These are phyloP conservation scores for Lordiphosa clarofinis DNA, from an alignment of 1,140 invertebrate genomes.

Conservation along the genomic window DNA sequence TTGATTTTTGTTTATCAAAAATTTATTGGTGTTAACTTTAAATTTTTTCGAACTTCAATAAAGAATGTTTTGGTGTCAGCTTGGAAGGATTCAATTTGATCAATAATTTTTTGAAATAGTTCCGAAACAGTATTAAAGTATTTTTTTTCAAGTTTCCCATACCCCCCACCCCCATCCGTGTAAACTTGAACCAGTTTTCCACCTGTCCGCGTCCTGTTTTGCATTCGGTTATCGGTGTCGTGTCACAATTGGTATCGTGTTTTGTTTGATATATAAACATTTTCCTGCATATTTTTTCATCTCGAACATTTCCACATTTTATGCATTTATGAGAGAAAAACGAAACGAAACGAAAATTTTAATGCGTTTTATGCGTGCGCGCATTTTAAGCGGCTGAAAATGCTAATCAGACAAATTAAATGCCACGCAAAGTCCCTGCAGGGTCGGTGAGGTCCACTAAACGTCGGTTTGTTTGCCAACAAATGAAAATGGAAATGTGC, in stretches of 20 bases:
- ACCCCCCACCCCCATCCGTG: too few relatives aligned
- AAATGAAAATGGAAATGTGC: conserved; percentile 24
- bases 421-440: conserved; percentile 49
- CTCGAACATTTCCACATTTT: conserved; percentile 9
- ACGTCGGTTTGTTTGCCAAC: conserved; percentile 51
- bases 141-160: too few relatives aligned
- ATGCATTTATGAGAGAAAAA: conserved; percentile 19
- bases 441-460: conserved; percentile 35
- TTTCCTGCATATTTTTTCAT: conserved; percentile 30
- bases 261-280: conserved; percentile 10
- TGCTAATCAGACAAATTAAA: conserved; percentile 78
- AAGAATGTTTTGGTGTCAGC: too few relatives aligned
- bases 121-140: too few relatives aligned
- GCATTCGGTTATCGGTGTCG: neutral
- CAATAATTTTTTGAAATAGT: too few relatives aligned
- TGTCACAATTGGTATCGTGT: conserved; percentile 1
- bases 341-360: conserved; percentile 50
- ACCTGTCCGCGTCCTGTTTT: conserved; percentile 2
- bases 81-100: too few relatives aligned
- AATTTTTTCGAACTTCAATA: too few relatives aligned
- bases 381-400: conserved; percentile 66
- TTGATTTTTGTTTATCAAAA: too few relatives aligned
- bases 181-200: neutral
- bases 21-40: too few relatives aligned
- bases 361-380: conserved; percentile 76